phyloP scores from a whole-genome alignment of 2,888 invertebrate genomes.

The Dasypolia templi region DNA sequence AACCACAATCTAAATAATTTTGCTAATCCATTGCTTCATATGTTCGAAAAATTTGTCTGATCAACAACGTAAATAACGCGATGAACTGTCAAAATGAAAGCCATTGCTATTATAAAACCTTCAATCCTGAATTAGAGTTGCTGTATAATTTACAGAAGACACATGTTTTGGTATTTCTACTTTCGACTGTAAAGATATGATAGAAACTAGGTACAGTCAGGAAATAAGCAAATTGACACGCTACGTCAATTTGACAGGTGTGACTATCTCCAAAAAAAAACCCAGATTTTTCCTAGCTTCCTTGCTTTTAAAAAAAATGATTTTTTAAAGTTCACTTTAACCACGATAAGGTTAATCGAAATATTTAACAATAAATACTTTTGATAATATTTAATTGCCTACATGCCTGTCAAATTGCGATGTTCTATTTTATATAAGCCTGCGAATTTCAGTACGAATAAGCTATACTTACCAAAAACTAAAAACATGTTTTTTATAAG shows the following conservation, averaged over 20 bases:
- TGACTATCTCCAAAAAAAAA: neutral
- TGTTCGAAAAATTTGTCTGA: no score
- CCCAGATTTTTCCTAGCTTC: neutral
- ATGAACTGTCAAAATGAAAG: no score
- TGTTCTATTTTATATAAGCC: neutral
- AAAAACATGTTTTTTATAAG: slow-evolving; percentile 2
- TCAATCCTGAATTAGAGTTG: neutral
- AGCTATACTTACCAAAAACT: neutral
- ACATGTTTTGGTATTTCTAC: neutral
- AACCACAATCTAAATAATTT: neutral
- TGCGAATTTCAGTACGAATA: neutral
- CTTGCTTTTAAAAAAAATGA: no score
- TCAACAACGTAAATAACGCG: no score
- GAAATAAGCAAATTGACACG: neutral
- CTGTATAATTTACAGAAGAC: neutral
- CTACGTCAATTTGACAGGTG: neutral
- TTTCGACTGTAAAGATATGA: neutral
- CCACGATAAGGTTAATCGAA: slow-evolving; percentile 12
- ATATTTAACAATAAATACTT: slow-evolving; percentile 7
- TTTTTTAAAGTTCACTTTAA: slow-evolving; percentile 16
- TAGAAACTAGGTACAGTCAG: neutral
- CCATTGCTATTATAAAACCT: no score
- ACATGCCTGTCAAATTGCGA: neutral
- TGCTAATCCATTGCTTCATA: no score
- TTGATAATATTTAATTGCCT: slow-evolving; percentile 9